Conservation (phyloP, 2,888 invertebrate species). For the Podabrus alpinus region DNA sequence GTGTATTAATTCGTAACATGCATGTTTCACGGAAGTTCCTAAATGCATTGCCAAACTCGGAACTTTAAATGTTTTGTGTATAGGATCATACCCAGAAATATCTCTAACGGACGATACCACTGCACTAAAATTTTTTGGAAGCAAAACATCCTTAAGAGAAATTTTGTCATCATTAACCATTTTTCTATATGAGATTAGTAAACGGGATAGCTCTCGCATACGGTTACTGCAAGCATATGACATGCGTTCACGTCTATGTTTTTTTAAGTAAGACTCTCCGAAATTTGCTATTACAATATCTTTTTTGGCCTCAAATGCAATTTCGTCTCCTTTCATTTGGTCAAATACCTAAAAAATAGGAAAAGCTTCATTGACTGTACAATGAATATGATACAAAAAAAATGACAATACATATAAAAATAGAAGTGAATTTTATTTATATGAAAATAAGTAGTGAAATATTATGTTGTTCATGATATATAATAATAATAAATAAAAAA, state of each 20-base stretch:
- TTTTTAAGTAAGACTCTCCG: too few species aligned
- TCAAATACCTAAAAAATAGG: conserved; percentile 30
- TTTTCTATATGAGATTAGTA: too few species aligned
- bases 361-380: too few species aligned
- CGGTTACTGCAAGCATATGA: too few species aligned
- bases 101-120: conserved; percentile 19
- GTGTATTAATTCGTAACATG: conserved; percentile 14
- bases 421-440: too few species aligned
- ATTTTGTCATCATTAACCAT: background rate
- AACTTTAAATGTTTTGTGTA: conserved; percentile 23
- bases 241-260: too few species aligned
- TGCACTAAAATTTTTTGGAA: background rate
- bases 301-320: conserved; percentile 34
- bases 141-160: background rate
- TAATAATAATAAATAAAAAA: too few species aligned
- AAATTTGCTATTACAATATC: conserved; percentile 30
- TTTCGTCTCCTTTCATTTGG: conserved; percentile 33
- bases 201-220: too few species aligned
- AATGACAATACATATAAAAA: too few species aligned
- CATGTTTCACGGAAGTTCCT: conserved; percentile 20
- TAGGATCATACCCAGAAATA: conserved; percentile 25
- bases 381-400: too few species aligned
- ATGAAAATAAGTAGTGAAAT: too few species aligned
- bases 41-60: conserved; percentile 28
- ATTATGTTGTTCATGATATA: too few species aligned